phyloP scores from a whole-genome alignment of 2,113 vertebrate genomes.

The Scolopax mira region DNA sequence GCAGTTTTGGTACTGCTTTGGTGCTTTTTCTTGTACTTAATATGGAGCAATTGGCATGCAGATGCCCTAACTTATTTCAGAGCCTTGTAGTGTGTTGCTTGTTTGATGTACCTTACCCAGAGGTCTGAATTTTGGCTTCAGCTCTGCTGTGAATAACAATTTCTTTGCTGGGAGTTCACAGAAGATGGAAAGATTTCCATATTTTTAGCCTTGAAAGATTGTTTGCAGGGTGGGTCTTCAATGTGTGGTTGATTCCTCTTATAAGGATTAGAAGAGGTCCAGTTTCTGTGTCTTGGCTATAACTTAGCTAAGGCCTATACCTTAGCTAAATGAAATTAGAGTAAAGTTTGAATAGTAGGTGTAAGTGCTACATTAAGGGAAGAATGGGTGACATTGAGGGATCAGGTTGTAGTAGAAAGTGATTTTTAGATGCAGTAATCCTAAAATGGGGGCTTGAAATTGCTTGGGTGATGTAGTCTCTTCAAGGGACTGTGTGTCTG shows the following conservation, averaged over 20 bases:
- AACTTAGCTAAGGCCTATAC: background rate
- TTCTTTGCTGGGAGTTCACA: background rate
- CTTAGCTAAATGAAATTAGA: background rate
- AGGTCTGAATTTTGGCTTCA: background rate
- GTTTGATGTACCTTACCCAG: background rate
- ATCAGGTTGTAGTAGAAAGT: background rate
- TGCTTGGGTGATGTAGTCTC: background rate
- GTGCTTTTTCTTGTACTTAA: background rate
- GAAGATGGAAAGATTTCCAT: background rate
- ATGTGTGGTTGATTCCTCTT: background rate
- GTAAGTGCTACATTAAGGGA: background rate
- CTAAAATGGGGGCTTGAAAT: background rate
- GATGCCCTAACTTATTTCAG: background rate
- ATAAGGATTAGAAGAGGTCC: background rate
- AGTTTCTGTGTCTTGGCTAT: background rate
- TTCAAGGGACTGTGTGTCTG: background rate
- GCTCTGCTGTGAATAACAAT: background rate
- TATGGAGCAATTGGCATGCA: background rate
- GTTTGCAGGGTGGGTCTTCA: background rate
- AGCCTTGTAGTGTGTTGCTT: background rate
- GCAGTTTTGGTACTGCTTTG: background rate
- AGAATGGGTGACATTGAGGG: background rate
- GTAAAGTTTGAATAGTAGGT: background rate
- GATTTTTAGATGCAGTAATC: background rate
- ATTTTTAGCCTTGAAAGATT: background rate